These are phyloP conservation scores for Diaprepes abbreviatus DNA, from an alignment of 2,888 invertebrate species.

Conservation along the genomic window DNA sequence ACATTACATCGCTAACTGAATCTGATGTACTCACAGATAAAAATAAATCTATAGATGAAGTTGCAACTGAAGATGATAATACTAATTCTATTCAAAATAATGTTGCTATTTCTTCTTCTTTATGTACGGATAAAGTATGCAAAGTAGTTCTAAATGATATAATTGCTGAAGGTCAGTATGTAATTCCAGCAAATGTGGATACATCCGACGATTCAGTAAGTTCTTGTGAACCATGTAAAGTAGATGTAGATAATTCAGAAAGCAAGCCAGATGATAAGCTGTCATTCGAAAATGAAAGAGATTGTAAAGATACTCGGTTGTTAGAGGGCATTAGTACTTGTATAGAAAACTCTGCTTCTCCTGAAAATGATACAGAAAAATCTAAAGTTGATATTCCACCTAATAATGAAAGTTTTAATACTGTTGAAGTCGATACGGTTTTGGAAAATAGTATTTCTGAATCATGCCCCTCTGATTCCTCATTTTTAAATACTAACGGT, in stretches of 20 bases:
- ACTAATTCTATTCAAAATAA: neutral
- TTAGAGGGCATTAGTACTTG: neutral
- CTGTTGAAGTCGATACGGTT: slow-evolving; percentile 1
- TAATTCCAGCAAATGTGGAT: slow-evolving; percentile 42
- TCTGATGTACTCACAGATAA: neutral
- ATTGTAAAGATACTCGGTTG: neutral
- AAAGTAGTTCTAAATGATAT: slow-evolving; percentile 62
- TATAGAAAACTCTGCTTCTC: neutral
- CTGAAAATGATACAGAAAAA: neutral
- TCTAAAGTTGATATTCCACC: neutral
- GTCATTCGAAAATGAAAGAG: neutral
- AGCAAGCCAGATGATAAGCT: neutral
- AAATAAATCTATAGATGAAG: neutral
- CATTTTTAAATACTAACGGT: slow-evolving; percentile 28
- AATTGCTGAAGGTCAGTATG: slow-evolving; percentile 56
- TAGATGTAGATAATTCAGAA: neutral
- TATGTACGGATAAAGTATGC: slow-evolving; percentile 51
- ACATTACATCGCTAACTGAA: neutral
- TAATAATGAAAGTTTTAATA: neutral
- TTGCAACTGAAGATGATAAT: neutral
- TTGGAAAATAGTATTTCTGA: slow-evolving; percentile 5
- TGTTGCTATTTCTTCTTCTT: neutral
- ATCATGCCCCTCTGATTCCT: neutral
- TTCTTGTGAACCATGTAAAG: slow-evolving; percentile 14
- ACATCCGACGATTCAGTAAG: slow-evolving; percentile 18